These are phyloP conservation scores for Drosophila kanapiae DNA, from an alignment of 1,140 invertebrate genomes.

Conservation along the genomic window DNA sequence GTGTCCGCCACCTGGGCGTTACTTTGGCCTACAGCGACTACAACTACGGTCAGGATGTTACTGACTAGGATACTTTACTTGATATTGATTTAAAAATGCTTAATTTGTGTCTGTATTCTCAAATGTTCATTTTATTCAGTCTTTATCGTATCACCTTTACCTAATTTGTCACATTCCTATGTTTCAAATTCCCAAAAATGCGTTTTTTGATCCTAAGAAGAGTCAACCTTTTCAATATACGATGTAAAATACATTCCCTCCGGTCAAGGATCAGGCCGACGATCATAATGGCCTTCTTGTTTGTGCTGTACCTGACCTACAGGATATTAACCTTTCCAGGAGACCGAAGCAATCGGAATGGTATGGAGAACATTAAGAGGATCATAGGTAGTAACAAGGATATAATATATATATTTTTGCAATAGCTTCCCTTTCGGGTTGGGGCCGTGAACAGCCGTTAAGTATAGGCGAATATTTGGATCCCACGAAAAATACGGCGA, in stretches of 20 bases:
- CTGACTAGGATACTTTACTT: no score
- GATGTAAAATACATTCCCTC: no score
- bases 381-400: no score
- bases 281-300: neutral
- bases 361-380: slow-evolving; percentile 5
- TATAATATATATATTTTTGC: no score
- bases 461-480: slow-evolving; percentile 90
- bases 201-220: neutral
- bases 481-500: slow-evolving; percentile 89
- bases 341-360: slow-evolving; percentile 27
- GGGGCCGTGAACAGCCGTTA: slow-evolving; percentile 90
- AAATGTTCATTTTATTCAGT: no score
- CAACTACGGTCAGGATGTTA: slow-evolving; percentile 63
- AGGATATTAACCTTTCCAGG: slow-evolving; percentile 15
- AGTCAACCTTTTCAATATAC: no score
- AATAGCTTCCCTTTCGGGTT: slow-evolving; percentile 86
- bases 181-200: neutral
- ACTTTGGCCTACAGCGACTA: slow-evolving; percentile 69
- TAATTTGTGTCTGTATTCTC: no score
- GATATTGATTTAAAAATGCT: no score
- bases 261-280: no score
- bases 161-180: no score
- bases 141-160: no score
- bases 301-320: slow-evolving; percentile 25
- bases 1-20: slow-evolving; percentile 70